Conservation (phyloP, 2,888 invertebrate genomes). For the Cephus spinipes region DNA sequence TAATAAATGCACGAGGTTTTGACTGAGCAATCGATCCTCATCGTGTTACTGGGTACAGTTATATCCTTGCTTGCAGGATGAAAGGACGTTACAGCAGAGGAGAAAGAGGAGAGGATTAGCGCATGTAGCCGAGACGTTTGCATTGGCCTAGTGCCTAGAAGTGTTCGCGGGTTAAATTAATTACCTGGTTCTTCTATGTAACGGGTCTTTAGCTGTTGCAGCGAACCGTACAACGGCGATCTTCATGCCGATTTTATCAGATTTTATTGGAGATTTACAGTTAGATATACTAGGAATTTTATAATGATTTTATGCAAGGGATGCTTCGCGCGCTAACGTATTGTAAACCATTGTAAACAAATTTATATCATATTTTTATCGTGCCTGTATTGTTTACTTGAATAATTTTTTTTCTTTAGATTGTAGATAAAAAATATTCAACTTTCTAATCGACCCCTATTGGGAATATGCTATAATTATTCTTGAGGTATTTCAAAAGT, state of each 20-base stretch:
- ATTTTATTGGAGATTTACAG: constrained; percentile 48
- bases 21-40: neutral
- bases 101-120: neutral
- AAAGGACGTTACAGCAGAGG: neutral
- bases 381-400: neutral
- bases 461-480: neutral
- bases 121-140: constrained; percentile 49
- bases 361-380: neutral
- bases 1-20: neutral
- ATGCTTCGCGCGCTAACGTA: neutral
- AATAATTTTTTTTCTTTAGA: neutral
- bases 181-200: constrained; percentile 61
- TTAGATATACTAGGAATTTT: constrained; percentile 14
- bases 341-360: neutral
- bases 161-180: constrained; percentile 60
- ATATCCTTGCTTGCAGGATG: neutral
- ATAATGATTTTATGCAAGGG: neutral
- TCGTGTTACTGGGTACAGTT: neutral
- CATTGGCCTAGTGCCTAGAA: constrained; percentile 62
- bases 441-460: neutral
- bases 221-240: neutral
- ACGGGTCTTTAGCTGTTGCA: constrained; percentile 57
- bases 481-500: neutral
- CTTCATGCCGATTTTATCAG: constrained; percentile 42
- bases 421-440: neutral